Evolutionary conservation across 2,797 vertebrate genomes (phyloP).

Genomic region (Aphelocoma californica): DNA sequence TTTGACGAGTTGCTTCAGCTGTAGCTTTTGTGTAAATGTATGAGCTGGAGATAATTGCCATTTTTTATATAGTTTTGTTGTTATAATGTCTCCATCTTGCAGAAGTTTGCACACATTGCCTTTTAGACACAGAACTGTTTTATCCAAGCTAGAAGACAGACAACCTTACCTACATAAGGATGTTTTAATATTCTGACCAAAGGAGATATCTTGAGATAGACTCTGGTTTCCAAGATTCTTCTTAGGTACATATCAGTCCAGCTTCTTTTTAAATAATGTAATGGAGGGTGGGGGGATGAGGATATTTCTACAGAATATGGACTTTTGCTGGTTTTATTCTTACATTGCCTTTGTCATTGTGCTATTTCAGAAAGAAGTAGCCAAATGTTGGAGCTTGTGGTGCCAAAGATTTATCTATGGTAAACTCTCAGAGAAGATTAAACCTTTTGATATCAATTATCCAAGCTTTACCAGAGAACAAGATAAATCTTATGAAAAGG

Average conservation of each 20-base stretch:
- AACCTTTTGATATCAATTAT: neutral
- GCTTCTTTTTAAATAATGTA: neutral
- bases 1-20: neutral
- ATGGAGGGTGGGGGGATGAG: fast-evolving
- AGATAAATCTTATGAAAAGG: neutral
- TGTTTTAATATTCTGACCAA: neutral
- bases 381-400: neutral
- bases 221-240: neutral
- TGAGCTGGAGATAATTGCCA: neutral
- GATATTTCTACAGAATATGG: neutral
- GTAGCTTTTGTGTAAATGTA: neutral
- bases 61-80: neutral
- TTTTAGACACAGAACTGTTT: neutral
- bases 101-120: neutral
- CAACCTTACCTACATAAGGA: neutral
- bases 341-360: neutral
- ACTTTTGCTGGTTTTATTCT: neutral
- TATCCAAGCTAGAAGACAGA: neutral
- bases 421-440: neutral
- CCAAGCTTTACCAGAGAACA: neutral
- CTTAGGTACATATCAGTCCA: neutral
- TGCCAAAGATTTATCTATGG: neutral
- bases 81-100: neutral
- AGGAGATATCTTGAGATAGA: neutral
- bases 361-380: neutral